Evolutionary conservation across 2,888 invertebrate genomes (phyloP), one percentile per base, ranked within the genome.

Genomic region (Hemaris fuciformis): DNA sequence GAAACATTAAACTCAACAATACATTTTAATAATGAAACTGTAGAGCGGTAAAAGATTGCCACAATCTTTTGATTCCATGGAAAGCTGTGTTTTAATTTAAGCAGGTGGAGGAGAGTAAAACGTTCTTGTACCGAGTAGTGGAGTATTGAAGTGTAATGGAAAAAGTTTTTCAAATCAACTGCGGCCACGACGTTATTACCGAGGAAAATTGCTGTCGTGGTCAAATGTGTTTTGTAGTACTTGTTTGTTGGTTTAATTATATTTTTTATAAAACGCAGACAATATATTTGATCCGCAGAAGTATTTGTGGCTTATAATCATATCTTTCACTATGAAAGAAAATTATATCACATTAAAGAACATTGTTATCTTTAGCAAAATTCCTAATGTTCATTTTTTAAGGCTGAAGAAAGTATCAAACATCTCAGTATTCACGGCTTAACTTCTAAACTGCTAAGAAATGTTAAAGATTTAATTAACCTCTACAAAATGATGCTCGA

Each of bases 11-110:
- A 59, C 63, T 64, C 53, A 53, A 59, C 66, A 67, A 64, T 70
- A 69, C 68, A 69, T 68, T 72, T 68, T 43, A 15, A 67, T 73
- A 70, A 72, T 69, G 66, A 70, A 73, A 70, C 67, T 73, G 71
- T 48, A 25, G 62, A 58, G 65, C 65, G 71, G 72, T 70, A 70
- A n/a, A n/a, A n/a, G n/a, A n/a, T 73, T 60, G 67, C 68, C 66
- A 63, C 64, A 69, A 62, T 64, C 48, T 48, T 48, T 48, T 27
- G 15, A 27, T 53, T 43, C 18, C 18, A 5, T 22, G 31, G 31
- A 53, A 53, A 53, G 18, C 31, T 15, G 18, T 53, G 31, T 53
- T 53, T 53, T 53, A 31, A 31, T 53, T 53, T 18, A 53, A 53
- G 18, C 27, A 48, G 27, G 27, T 48, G 27, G 7, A 25, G 53